Evolutionary conservation across 2,113 vertebrate species (phyloP).

Genomic region (Regulus satrapa): DNA sequence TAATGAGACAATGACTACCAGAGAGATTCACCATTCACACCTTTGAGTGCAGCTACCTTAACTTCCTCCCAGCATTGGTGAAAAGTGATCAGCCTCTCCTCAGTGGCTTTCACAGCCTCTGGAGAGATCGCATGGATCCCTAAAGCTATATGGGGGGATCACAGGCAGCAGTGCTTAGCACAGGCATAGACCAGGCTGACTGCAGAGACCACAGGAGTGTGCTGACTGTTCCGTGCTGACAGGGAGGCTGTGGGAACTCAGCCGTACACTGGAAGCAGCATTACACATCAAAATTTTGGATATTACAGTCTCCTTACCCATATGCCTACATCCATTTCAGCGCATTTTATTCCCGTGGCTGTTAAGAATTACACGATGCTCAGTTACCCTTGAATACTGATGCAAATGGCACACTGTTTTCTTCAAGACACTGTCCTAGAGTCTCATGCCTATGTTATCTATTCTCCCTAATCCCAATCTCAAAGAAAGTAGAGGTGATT

Average conservation of each 20-base stretch:
- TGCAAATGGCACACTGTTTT: not conserved
- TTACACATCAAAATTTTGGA: not conserved
- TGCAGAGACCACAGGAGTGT: not conserved
- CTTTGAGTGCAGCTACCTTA: not conserved
- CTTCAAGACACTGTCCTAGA: not conserved
- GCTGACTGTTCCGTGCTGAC: accelerated
- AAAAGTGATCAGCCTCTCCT: not conserved
- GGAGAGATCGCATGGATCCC: not conserved
- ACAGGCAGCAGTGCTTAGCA: not conserved
- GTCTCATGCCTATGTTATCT: not conserved
- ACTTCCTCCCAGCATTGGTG: not conserved
- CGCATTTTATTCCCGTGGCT: not conserved
- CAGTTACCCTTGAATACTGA: not conserved
- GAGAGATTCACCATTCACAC: not conserved
- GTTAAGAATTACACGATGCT: not conserved
- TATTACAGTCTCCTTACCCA: not conserved
- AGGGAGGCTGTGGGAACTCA: not conserved
- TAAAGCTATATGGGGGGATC: not conserved
- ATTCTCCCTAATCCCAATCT: not conserved
- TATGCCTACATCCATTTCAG: not conserved
- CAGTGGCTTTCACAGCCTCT: not conserved
- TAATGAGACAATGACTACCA: not conserved
- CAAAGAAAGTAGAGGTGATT: not conserved
- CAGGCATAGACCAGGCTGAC: not conserved
- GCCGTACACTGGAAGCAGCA: not conserved